Conservation (phyloP, 2,113 vertebrate species). For the Etia nguti region DNA sequence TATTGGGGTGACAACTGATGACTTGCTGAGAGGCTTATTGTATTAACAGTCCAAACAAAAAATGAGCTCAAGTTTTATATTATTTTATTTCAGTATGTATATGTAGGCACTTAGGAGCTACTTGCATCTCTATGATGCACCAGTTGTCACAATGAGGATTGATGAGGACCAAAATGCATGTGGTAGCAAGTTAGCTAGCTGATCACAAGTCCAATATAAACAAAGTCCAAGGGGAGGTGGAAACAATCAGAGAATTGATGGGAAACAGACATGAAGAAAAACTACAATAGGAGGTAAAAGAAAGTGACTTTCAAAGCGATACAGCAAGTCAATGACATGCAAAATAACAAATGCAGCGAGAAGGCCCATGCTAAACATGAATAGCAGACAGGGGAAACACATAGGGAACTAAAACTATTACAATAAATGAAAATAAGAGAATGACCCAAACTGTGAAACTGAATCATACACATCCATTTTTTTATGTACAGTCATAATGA, state of each 20-base stretch:
- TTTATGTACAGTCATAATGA: not conserved
- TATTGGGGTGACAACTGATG: not conserved
- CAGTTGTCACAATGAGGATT: not conserved
- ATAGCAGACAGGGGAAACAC: not conserved
- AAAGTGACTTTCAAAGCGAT: not conserved
- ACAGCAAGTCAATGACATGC: not conserved
- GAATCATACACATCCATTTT: not conserved
- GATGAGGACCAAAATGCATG: accelerated
- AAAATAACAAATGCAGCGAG: not conserved
- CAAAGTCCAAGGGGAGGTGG: not conserved
- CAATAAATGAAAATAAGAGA: not conserved
- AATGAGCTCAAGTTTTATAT: not conserved
- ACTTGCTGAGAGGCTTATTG: not conserved
- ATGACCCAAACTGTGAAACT: not conserved
- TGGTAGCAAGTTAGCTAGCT: not conserved
- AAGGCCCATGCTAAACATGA: not conserved
- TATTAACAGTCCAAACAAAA: not conserved
- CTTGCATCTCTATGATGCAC: not conserved
- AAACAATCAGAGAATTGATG: not conserved
- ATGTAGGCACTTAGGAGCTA: not conserved
- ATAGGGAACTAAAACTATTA: not conserved
- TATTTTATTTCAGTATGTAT: not conserved
- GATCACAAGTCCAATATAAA: not conserved
- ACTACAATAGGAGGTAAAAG: not conserved
- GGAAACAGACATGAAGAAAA: not conserved